Evolutionary conservation across 2,113 vertebrate species (phyloP), one percentile per base, ranked within the genome.

Genomic region (Trachemys scripta): DNA sequence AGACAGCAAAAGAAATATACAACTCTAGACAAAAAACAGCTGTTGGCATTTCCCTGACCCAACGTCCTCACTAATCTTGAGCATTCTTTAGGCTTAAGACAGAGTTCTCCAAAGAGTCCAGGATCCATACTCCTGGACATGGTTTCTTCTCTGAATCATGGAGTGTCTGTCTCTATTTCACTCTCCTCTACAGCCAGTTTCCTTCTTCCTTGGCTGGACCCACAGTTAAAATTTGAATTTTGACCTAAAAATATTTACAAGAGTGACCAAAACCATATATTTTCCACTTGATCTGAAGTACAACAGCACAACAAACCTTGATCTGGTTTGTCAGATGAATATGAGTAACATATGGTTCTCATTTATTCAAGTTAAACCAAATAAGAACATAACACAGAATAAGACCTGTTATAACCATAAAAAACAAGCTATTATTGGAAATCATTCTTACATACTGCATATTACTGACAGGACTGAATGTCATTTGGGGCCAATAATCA

Each of bases 261-360:
- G 27, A 87, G 80, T 45, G n/a, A 91, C 10, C n/a, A 9, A 87
- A 79, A 84, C 9, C 8, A 6, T 56, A 27, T 19, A 20, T 54
- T 80, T 92, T 93, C 89, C 10, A 12, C 42, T 85, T 91, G 56
- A 72, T 78, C 72, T 69, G 89, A 92, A 94, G 81, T 83, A 85
- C 11, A 90, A 93, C 29, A 79, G 88, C 45, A 79, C 16, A 65
- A 42, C 56, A 35, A 53, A 87, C 10, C 90, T 65, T n/a, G 87
- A 91, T 85, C 57, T 22, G 38, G 50, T 91, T 80, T 91, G 79
- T 80, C 89, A 92, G 72, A 75, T 92, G 57, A 92, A 87, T 83
- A 85, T 96, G 75, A 31, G 45, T 81, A 97, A 91, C 89, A 96
- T 53, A 89, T 0, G 13, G 83, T 76, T 91, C 84, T 91, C 76